These are phyloP conservation scores for Seira musarum DNA, from an alignment of 2,888 invertebrate genomes.

Conservation along the genomic window DNA sequence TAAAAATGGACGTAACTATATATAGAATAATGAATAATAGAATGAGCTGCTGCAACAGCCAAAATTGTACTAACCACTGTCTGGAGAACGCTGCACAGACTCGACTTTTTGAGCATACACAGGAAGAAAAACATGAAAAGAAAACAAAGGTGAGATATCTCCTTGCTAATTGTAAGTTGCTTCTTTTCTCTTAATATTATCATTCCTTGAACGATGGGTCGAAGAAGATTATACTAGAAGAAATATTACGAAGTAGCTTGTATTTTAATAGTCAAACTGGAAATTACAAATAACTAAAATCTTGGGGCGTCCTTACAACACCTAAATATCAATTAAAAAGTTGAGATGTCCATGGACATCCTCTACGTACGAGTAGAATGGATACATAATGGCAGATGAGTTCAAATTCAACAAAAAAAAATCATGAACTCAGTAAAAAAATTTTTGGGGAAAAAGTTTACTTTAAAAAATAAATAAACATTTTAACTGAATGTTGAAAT, in stretches of 20 bases:
- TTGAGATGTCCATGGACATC: too few species aligned
- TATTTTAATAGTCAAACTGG: too few species aligned
- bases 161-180: neutral
- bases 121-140: slow-evolving; percentile 43
- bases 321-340: too few species aligned
- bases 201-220: neutral
- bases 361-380: too few species aligned
- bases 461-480: neutral
- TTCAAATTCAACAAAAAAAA: neutral
- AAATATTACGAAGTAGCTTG: neutral
- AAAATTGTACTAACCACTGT: slow-evolving; percentile 66
- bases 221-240: neutral
- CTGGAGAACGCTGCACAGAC: slow-evolving; percentile 64
- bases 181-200: neutral
- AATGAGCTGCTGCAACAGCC: slow-evolving; percentile 63
- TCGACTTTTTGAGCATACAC: slow-evolving; percentile 58
- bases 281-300: too few species aligned
- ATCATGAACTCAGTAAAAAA: neutral
- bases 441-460: neutral
- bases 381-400: too few species aligned
- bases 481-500: neutral
- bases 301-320: too few species aligned
- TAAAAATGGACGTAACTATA: slow-evolving; percentile 19
- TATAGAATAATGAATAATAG: slow-evolving; percentile 34
- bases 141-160: slow-evolving; percentile 31